Conservation (phyloP, 1,140 invertebrate genomes). For the Aphelenchoides avenae region DNA sequence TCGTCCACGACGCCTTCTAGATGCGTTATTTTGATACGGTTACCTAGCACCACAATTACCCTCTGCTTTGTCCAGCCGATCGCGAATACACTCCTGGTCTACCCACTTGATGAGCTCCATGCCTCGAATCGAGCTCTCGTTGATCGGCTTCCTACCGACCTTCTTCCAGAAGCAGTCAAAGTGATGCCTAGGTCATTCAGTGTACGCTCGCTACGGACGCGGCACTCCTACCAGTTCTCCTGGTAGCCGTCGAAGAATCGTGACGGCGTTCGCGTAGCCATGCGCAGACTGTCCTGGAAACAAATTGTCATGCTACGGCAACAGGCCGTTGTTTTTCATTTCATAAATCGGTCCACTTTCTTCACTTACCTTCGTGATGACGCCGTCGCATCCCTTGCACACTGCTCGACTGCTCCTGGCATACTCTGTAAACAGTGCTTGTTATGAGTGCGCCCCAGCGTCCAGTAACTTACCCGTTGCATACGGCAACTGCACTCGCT, state of each 20-base stretch:
- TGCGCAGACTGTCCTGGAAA: slow-evolving; percentile 40
- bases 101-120: slow-evolving; percentile 50
- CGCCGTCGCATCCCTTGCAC: slow-evolving; percentile 79
- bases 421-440: slow-evolving; percentile 83
- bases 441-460: no score
- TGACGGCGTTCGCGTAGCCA: slow-evolving; percentile 37
- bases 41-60: slow-evolving; percentile 17
- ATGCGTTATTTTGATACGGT: not conserved
- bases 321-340: slow-evolving; percentile 15
- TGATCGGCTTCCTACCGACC: slow-evolving; percentile 30
- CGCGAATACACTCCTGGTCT: slow-evolving; percentile 44
- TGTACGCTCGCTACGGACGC: not conserved
- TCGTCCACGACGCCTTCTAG: slow-evolving; percentile 1
- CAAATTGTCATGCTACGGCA: no score
- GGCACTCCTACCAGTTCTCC: slow-evolving; percentile 42
- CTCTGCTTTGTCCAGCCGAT: slow-evolving; percentile 27
- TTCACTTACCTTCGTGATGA: slow-evolving; percentile 70
- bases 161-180: slow-evolving; percentile 74
- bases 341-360: slow-evolving; percentile 15
- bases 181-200: slow-evolving; percentile 70
- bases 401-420: slow-evolving; percentile 75
- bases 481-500: slow-evolving; percentile 22
- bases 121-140: slow-evolving; percentile 48
- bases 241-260: slow-evolving; percentile 48
- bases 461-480: no score